Evolutionary conservation across 2,113 vertebrate genomes (phyloP), one percentile per base, ranked within the genome.

Genomic region (Morone saxatilis): DNA sequence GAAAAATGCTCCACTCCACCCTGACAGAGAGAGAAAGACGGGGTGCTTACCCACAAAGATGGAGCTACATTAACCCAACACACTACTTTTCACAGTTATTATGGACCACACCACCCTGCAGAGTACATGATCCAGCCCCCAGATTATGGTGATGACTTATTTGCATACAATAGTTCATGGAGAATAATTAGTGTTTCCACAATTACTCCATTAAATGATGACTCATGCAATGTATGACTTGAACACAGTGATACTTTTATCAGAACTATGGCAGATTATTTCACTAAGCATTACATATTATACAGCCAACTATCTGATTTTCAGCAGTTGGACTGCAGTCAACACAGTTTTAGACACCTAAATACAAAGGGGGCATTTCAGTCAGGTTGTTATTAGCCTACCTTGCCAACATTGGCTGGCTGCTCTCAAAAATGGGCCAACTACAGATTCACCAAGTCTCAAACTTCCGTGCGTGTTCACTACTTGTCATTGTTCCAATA

Each of bases 1-100:
- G 36, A 31, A 36, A 70, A 56, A 17, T n/a, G 67, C 40, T 68
- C 40, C 6, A 61, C 74, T 65, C 78, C 74, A 66, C 65, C 78
- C 45, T 47, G 43, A 81, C 38, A 45, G 14, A 53, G 16, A 40
- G 16, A 69, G 56, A 76, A 36, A 40, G 17, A 76, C 13, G 40
- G 4, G 6, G 1, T 20, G 19, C 48, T 22, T 20, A 0, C 22
- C 56, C 74, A 70, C 41, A 7, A 38, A 20, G 31, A 54, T 17
- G 40, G 36, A 13, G 19, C 31, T 31, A 31, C 31, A 31, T 31
- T 31, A 31, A 31, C 31, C 31, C 31, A 31, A 31, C 31, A 31
- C 31, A 31, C 31, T 31, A 31, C 31, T 31, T 31, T 31, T 31
- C 31, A 31, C 31, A 31, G 31, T 31, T 25, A 25, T 25, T 1